These are phyloP conservation scores for Synanthedon tipuliformis DNA, from an alignment of 2,888 invertebrate species.

Conservation along the genomic window DNA sequence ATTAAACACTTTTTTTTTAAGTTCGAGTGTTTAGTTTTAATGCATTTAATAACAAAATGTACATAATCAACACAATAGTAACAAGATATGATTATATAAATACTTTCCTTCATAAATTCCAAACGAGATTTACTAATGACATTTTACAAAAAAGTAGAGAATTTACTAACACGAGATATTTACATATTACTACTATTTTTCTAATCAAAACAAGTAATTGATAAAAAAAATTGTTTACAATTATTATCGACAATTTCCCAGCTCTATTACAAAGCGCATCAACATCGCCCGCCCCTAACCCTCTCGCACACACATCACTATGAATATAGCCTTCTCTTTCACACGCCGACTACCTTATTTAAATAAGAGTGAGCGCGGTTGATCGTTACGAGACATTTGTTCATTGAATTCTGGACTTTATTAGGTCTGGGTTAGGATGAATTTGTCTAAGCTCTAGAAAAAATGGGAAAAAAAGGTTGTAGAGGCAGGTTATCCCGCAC, in stretches of 20 bases:
- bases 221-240: background rate
- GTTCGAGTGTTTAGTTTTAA: no score
- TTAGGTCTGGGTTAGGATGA: constrained; percentile 20
- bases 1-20: no score
- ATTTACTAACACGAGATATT: no score
- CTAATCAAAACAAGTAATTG: no score
- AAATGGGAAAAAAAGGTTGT: constrained; percentile 41
- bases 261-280: constrained; percentile 49
- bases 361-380: constrained; percentile 58
- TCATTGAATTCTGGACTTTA: constrained; percentile 29
- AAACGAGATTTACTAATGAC: no score
- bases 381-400: constrained; percentile 15
- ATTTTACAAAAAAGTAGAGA: no score
- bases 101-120: no score
- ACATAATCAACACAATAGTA: no score
- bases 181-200: no score
- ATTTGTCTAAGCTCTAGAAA: constrained; percentile 15
- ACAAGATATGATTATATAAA: no score
- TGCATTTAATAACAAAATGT: no score
- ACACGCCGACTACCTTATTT: constrained; percentile 63
- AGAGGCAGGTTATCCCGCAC: constrained; percentile 44
- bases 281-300: constrained; percentile 43
- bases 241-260: constrained; percentile 23
- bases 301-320: constrained; percentile 38
- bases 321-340: constrained; percentile 30